phyloP scores from a whole-genome alignment of 2,888 invertebrate genomes.

The Venustoraphidia nigricollis region DNA sequence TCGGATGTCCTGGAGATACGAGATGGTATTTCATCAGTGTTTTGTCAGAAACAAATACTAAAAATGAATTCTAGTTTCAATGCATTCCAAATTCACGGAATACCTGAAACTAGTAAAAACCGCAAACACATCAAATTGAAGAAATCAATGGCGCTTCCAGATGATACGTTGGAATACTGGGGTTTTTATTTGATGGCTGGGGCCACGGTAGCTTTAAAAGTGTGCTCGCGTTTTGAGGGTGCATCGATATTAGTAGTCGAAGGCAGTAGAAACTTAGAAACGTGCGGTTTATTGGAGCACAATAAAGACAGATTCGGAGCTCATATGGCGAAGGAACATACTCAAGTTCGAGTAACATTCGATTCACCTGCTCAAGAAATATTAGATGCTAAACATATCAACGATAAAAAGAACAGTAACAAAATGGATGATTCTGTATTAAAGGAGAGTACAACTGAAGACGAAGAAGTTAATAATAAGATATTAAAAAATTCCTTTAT shows the following conservation, averaged over 20 bases:
- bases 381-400: slow-evolving; percentile 1
- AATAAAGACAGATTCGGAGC: slow-evolving; percentile 46
- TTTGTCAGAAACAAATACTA: slow-evolving; percentile 63
- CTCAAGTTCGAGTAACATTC: slow-evolving; percentile 35
- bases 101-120: slow-evolving; percentile 41
- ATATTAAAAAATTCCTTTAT: not conserved
- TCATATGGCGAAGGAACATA: slow-evolving; percentile 39
- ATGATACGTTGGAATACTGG: slow-evolving; percentile 79
- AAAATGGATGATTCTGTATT: slow-evolving; percentile 15
- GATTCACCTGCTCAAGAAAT: slow-evolving; percentile 38
- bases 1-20: slow-evolving; percentile 72
- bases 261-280: slow-evolving; percentile 59
- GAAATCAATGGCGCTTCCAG: slow-evolving; percentile 69
- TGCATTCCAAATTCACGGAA: slow-evolving; percentile 25
- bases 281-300: slow-evolving; percentile 61
- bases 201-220: slow-evolving; percentile 59
- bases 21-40: slow-evolving; percentile 68
- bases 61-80: slow-evolving; percentile 55
- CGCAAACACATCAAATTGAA: slow-evolving; percentile 61
- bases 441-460: slow-evolving; percentile 10
- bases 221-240: slow-evolving; percentile 66
- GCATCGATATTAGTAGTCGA: slow-evolving; percentile 67
- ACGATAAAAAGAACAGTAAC: slow-evolving; percentile 3
- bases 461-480: slow-evolving; percentile 8
- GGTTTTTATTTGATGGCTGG: slow-evolving; percentile 56